Evolutionary conservation across 2,113 vertebrate genomes (phyloP).

Genomic region (Ochotona princeps): DNA sequence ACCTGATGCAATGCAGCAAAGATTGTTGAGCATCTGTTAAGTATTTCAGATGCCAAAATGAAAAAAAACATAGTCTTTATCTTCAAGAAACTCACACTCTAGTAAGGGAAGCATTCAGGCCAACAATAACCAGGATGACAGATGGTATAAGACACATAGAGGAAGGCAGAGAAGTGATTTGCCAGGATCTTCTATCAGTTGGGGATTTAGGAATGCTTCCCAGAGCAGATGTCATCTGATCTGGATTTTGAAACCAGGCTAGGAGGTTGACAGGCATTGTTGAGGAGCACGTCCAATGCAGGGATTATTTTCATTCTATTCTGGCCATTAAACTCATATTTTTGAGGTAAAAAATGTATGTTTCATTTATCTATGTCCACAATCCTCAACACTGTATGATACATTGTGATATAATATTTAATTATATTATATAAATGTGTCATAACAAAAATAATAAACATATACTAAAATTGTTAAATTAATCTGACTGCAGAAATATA

Average conservation of each 20-base stretch:
- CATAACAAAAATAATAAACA: neutral
- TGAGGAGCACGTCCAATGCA: neutral
- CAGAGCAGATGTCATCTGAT: neutral
- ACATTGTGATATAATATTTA: no score
- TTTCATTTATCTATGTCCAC: neutral
- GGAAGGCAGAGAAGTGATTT: neutral
- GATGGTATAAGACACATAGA: neutral
- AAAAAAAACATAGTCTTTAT: neutral
- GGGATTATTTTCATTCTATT: neutral
- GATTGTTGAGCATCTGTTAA: neutral
- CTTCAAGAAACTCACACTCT: slow-evolving; percentile 11
- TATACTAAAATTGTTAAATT: slow-evolving; percentile 2
- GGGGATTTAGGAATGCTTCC: neutral
- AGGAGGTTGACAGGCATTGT: neutral
- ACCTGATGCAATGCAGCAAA: neutral
- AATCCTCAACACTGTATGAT: neutral
- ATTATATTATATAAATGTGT: neutral
- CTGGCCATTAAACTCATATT: neutral
- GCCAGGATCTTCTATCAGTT: neutral
- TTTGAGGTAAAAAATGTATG: neutral
- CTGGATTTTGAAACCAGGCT: slow-evolving; percentile 59
- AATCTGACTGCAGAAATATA: neutral
- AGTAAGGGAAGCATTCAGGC: neutral
- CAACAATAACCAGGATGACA: neutral
- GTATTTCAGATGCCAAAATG: neutral